Conservation (phyloP, 2,888 invertebrate species). For the Nysson spinosus region DNA sequence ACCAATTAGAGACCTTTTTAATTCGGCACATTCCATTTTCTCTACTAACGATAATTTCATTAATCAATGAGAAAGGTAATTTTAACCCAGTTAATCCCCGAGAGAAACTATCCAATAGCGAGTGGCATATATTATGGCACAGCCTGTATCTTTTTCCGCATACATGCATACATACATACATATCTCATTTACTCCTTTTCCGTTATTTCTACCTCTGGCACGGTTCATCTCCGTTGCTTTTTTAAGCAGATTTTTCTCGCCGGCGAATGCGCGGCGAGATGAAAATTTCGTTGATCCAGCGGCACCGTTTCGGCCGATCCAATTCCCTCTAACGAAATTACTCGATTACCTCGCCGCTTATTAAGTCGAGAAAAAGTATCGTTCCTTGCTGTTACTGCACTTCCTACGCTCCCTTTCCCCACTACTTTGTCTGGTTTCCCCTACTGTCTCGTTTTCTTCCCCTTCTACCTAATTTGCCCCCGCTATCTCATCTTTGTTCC, state of each 20-base stretch:
- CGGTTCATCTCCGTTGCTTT: background rate
- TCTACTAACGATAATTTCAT: too few relatives aligned
- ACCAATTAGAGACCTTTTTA: too few relatives aligned
- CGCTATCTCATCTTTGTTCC: too few relatives aligned
- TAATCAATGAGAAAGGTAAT: too few relatives aligned
- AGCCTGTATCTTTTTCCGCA: background rate
- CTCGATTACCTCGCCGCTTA: slow-evolving; percentile 43
- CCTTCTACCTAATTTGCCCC: too few relatives aligned
- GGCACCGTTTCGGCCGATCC: slow-evolving; percentile 15
- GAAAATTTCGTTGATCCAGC: slow-evolving; percentile 31
- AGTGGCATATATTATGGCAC: too few relatives aligned
- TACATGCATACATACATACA: too few relatives aligned
- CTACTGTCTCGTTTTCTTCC: too few relatives aligned
- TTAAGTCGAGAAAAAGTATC: slow-evolving; percentile 37
- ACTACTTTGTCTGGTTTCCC: too few relatives aligned
- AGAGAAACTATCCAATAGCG: too few relatives aligned
- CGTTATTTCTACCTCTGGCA: background rate
- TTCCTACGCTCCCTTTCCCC: background rate
- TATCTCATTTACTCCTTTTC: background rate
- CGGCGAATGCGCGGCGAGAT: slow-evolving; percentile 3
- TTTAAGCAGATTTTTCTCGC: slow-evolving; percentile 8
- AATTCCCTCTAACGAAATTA: slow-evolving; percentile 34
- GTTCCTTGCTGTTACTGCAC: slow-evolving; percentile 2
- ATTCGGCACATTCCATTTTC: too few relatives aligned
- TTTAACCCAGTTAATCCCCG: too few relatives aligned